Evolutionary conservation across 2,888 invertebrate species (phyloP), one percentile per base, ranked within the genome.

Genomic region (Drosophila macrospina): DNA sequence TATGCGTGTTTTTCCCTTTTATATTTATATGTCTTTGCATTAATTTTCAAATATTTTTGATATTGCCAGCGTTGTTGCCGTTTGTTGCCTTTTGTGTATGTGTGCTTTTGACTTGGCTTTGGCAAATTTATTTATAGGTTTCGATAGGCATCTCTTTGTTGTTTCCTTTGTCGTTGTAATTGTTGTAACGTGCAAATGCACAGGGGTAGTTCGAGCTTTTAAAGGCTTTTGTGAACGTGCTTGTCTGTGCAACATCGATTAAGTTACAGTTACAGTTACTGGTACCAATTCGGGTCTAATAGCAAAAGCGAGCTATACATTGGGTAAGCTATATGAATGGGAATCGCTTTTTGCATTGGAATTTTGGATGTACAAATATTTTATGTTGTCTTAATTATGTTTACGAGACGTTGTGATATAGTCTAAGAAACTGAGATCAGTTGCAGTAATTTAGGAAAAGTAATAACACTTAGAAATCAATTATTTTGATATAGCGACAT

Each of bases 61-160:
- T 52, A 30, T 61, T 68, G 39, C 32, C 50, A 11, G 24, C 20
- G 24, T 10, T 34, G 34, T 39, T 41, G 28, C 55, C 52, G 52
- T 72, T 67, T 62, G 56, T 24, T 60, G 56, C 28, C 60, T 54
- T 52, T 62, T 66, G 54, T 61, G 47, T 69, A 60, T 56, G 26
- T 44, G 24, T 72, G 78, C 72, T 63, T 66, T 78, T 74, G 65
- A 78, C 64, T 69, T 56, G 62, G 52, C 66, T 37, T 51, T 67
- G 69, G 72, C 69, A 78, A 79, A 78, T 79, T 75, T 79, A 78
- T 78, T 79, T 78, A 78, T 78, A 73, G 78, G 56, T 52, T 68
- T 63, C 65, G 78, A 78, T 78, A 79, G 76, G 72, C 76, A 78
- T 78, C 79, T 64, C 64, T 37, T 69, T 72, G 75, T 69, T 69